These are phyloP conservation scores for Coregonus sp. DNA, from an alignment of 2,797 vertebrate genomes.

Conservation along the genomic window DNA sequence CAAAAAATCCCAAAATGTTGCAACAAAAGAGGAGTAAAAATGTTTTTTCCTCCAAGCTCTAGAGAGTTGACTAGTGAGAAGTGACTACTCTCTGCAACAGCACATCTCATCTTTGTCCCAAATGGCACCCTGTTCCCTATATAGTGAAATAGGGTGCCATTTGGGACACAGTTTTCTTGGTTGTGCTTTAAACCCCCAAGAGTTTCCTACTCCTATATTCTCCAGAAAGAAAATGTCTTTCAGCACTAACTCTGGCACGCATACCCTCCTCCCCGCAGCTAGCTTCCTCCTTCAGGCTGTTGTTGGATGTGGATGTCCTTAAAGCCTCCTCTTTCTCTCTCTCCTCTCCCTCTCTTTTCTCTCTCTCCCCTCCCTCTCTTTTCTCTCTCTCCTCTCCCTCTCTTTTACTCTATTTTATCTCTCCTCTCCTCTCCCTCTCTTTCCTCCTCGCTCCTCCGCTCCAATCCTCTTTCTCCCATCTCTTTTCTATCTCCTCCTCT, in stretches of 20 bases:
- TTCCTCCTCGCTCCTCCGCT: constrained; percentile 8
- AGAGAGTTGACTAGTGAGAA: not conserved
- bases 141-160: not conserved
- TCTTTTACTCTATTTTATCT: not conserved
- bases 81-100: constrained; percentile 34
- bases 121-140: not conserved
- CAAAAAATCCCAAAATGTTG: not conserved
- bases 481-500: not conserved
- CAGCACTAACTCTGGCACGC: constrained; percentile 1
- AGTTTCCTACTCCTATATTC: constrained; percentile 50
- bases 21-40: constrained; percentile 30
- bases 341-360: not conserved
- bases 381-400: not conserved
- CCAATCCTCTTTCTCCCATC: no score
- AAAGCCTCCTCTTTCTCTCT: constrained; percentile 45
- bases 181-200: constrained; percentile 46
- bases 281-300: constrained; percentile 10
- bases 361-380: not conserved
- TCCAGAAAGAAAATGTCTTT: constrained; percentile 33
- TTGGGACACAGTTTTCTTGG: constrained; percentile 25
- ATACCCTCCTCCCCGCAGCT: constrained; percentile 44
- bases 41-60: not conserved
- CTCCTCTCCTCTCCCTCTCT: not conserved
- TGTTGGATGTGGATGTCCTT: constrained; percentile 46
- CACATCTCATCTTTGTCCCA: constrained; percentile 28